Evolutionary conservation across 2,888 invertebrate species (phyloP).

Genomic region (Chorisops tibialis): DNA sequence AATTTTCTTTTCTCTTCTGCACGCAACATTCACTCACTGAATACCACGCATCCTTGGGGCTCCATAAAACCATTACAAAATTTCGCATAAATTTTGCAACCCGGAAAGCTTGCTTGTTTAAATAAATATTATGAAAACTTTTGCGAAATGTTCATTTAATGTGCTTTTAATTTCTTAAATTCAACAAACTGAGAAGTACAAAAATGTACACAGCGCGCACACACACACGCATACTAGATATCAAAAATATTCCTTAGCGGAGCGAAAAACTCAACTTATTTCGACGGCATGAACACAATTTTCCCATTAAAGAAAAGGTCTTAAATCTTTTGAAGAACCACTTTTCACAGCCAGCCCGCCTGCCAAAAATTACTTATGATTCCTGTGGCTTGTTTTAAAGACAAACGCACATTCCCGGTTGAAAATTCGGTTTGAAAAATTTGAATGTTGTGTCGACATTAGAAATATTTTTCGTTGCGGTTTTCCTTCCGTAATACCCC

Average conservation of each 20-base stretch:
- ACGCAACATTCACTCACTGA: too few relatives aligned
- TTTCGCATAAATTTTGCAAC: not conserved
- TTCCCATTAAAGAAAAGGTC: conserved; percentile 19
- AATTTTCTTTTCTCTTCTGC: too few relatives aligned
- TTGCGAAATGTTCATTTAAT: not conserved
- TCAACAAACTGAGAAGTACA: too few relatives aligned
- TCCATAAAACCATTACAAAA: not conserved
- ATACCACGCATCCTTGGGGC: too few relatives aligned
- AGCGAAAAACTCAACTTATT: too few relatives aligned
- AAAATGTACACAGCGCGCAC: too few relatives aligned
- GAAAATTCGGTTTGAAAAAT: not conserved
- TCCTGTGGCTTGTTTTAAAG: too few relatives aligned
- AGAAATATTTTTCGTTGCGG: conserved; percentile 15
- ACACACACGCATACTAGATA: too few relatives aligned
- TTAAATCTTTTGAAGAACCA: conserved; percentile 12
- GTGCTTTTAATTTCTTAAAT: not conserved
- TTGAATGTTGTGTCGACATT: conserved; percentile 5
- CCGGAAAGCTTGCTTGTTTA: not conserved
- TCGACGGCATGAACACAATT: conserved; percentile 5
- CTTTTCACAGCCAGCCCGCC: not conserved
- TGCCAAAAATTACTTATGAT: too few relatives aligned
- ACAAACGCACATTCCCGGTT: too few relatives aligned
- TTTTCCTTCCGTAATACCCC: conserved; percentile 3
- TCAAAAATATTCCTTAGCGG: too few relatives aligned
- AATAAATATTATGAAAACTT: not conserved